Evolutionary conservation across 2,888 invertebrate genomes (phyloP), one percentile per base, ranked within the genome.

Genomic region (Steinernema carpocapsae): DNA sequence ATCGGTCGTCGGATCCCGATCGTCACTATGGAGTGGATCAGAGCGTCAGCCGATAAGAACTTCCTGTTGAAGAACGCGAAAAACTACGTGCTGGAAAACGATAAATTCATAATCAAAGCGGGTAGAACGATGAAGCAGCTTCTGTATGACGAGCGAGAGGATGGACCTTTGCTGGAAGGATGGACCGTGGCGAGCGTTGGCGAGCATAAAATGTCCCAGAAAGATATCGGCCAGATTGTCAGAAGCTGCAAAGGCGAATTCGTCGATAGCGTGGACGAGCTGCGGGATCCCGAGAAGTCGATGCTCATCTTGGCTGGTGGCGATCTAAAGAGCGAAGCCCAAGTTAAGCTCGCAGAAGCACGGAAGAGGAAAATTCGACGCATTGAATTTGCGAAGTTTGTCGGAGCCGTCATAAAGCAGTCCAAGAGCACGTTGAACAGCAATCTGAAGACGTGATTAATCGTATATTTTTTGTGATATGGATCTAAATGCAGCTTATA

Each of bases 21-120:
- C 37, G 64, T 64, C 37, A 17, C 32, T 4, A n/a, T 64, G 37
- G 17, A 64, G 17, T 64, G 64, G 64, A n/a, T 64, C 12, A 6
- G n/a, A 12, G 64, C 24, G 32, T 64, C 64, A 1, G 14, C 24
- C 29, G 37, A 37, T 3, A 26, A 29, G 14, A 6, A 32, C 12
- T 14, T 6, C 29, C 64, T 26, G 10, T 32, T 64, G 2, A 12
- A 6, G 10, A 14, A 29, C 24, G 19, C 32, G 17, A 4, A 6
- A 17, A 29, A 32, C 3, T 32, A 64, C 17, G 3, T 64, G 29
- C 37, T 64, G 17, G 7, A 19, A 17, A 17, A 64, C 37, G 2
- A 29, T 2, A 32, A 64, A n/a, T 17, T 17, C 17, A 32, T 14
- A 14, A 29, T 1, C 17, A 26, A 64, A 32, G 17, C 12, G 32